phyloP scores from a whole-genome alignment of 2,888 invertebrate species.

The Ecdyonurus torrentis region DNA sequence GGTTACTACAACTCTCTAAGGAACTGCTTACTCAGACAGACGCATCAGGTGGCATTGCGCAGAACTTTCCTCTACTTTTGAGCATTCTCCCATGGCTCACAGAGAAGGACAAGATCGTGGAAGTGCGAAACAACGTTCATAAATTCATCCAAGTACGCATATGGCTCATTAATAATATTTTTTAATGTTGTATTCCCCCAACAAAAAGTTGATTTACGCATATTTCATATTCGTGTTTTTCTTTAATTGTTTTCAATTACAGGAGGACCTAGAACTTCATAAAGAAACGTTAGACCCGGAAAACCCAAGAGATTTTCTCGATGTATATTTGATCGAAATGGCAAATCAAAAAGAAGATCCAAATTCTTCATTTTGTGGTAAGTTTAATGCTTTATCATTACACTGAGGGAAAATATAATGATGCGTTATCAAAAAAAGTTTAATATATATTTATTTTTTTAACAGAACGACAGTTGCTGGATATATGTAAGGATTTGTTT shows the following conservation, averaged over 20 bases:
- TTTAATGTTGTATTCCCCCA: too few relatives aligned
- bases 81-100: slow-evolving; percentile 3
- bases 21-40: background rate
- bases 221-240: too few relatives aligned
- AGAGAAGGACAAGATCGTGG: background rate
- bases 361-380: slow-evolving; percentile 4
- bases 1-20: slow-evolving; percentile 1
- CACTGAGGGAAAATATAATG: background rate
- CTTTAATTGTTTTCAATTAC: background rate
- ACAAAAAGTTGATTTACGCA: too few relatives aligned
- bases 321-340: slow-evolving; percentile 15
- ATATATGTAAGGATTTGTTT: slow-evolving; percentile 15
- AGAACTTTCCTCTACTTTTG: slow-evolving; percentile 1
- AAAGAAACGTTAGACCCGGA: slow-evolving; percentile 11
- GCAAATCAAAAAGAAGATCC: slow-evolving; percentile 5
- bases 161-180: background rate
- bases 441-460: background rate
- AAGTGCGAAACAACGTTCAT: slow-evolving; percentile 1
- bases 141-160: slow-evolving; percentile 3
- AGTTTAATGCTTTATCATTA: background rate
- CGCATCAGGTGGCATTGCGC: slow-evolving; percentile 1
- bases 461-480: slow-evolving; percentile 14
- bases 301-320: slow-evolving; percentile 16
- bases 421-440: background rate
- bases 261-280: slow-evolving; percentile 13